Conservation (phyloP, 2,113 vertebrate genomes). For the Toxotes chatareus region DNA sequence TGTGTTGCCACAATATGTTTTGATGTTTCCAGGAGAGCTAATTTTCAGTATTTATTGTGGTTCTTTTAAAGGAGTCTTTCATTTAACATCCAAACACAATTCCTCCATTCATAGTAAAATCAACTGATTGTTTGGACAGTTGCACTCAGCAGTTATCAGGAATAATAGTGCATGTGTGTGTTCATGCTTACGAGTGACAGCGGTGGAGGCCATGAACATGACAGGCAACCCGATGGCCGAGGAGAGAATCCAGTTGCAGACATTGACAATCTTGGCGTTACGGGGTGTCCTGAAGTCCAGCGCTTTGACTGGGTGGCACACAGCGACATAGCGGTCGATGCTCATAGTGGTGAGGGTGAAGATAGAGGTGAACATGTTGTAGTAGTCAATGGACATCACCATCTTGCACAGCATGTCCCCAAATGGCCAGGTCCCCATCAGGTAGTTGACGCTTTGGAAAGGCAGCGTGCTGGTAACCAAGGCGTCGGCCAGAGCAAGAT, state of each 20-base stretch:
- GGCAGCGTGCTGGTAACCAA: conserved; percentile 97
- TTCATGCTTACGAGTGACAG: conserved; percentile 64
- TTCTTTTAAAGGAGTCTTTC: not conserved
- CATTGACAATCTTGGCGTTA: conserved; percentile 98
- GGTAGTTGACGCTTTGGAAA: conserved; percentile 97
- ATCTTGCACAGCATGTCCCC: conserved; percentile 95
- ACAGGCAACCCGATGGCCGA: conserved; percentile 98
- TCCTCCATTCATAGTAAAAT: not conserved
- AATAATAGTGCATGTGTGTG: not conserved
- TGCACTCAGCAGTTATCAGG: not conserved
- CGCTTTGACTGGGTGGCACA: conserved; percentile 97
- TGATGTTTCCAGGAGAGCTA: not conserved
- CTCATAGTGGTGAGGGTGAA: conserved; percentile 99
- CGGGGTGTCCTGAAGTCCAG: conserved; percentile 96
- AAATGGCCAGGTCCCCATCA: conserved; percentile 98
- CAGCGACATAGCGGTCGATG: conserved; percentile 96
- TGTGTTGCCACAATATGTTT: too few relatives aligned
- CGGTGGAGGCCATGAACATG: conserved; percentile 97
- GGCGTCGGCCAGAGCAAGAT: conserved; percentile 95
- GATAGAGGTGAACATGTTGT: conserved; percentile 99
- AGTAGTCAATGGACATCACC: conserved; percentile 98
- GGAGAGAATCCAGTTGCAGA: conserved; percentile 98
- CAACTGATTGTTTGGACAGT: not conserved
- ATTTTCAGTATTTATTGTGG: not conserved
- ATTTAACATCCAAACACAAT: not conserved